Evolutionary conservation across 53 echinoderm and acorn worm genomes (phyloP).

Genomic region (Henricia sp.): DNA sequence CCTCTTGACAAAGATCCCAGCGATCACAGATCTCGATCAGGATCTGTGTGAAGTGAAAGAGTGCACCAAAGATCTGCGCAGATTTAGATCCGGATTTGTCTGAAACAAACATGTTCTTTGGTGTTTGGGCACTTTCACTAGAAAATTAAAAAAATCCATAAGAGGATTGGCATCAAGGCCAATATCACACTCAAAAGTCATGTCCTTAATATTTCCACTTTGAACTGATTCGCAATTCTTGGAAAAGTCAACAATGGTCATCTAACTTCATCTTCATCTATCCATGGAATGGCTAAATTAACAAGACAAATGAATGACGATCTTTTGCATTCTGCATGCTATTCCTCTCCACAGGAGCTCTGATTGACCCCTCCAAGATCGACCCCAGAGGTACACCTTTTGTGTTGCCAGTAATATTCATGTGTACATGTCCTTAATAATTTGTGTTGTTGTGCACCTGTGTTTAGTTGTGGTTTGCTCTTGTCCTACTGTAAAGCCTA

Average conservation of each 20-base stretch:
- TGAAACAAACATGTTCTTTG: too few relatives aligned
- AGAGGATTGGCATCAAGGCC: too few relatives aligned
- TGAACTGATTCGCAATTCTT: background rate
- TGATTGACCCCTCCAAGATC: conserved; percentile 89
- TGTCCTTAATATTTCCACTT: too few relatives aligned
- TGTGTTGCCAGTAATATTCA: conserved; percentile 14
- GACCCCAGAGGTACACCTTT: conserved; percentile 93
- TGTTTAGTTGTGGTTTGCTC: conserved; percentile 36
- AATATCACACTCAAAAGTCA: background rate
- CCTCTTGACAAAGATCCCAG: too few relatives aligned
- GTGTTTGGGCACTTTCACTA: too few relatives aligned
- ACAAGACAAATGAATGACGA: background rate
- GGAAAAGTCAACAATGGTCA: background rate
- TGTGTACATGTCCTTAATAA: background rate
- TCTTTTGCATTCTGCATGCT: conserved; percentile 67
- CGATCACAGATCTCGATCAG: too few relatives aligned
- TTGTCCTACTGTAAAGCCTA: too few relatives aligned
- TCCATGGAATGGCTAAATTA: conserved; percentile 35
- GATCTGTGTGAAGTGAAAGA: too few relatives aligned
- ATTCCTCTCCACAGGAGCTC: conserved; percentile 71
- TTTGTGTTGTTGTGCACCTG: background rate
- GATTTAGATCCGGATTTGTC: too few relatives aligned
- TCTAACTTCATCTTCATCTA: conserved; percentile 34
- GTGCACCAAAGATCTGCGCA: too few relatives aligned
- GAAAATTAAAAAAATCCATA: too few relatives aligned